A percentile compares a stretch with the other conserved stretches of the same genome.
Evolutionary conservation across 2,113 vertebrate species (phyloP).

Genomic region (Nerophis lumbriciformis): DNA sequence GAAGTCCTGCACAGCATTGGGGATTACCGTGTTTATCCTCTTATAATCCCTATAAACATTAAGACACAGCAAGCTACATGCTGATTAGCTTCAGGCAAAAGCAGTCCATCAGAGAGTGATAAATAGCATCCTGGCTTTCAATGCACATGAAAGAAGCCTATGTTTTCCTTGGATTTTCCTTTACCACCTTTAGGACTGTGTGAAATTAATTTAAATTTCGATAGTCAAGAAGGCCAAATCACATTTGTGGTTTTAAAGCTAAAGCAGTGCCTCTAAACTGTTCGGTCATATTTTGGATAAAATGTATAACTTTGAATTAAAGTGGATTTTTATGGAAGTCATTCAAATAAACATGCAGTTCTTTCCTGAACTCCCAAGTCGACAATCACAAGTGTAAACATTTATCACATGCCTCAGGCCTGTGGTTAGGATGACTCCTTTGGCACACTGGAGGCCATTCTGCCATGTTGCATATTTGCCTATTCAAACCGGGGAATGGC

Average conservation of each 20-base stretch:
- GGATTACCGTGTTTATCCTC: slow-evolving; percentile 72
- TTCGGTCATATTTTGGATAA: slow-evolving; percentile 27
- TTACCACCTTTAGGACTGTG: slow-evolving; percentile 13
- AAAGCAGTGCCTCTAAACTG: slow-evolving; percentile 17
- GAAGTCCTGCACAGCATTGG: slow-evolving; percentile 64
- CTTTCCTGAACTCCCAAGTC: slow-evolving; percentile 36
- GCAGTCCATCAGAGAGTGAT: slow-evolving; percentile 67
- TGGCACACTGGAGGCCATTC: slow-evolving; percentile 66
- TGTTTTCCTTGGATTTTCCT: slow-evolving; percentile 25
- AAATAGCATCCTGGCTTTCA: slow-evolving; percentile 51
- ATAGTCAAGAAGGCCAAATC: slow-evolving; percentile 25
- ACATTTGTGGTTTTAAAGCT: slow-evolving; percentile 28
- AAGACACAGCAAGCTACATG: slow-evolving; percentile 67
- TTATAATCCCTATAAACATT: slow-evolving; percentile 72
- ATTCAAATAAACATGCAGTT: slow-evolving; percentile 60
- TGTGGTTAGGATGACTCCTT: slow-evolving; percentile 59
- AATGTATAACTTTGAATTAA: slow-evolving; percentile 62
- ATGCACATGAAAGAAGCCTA: slow-evolving; percentile 47
- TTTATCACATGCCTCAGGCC: slow-evolving; percentile 72
- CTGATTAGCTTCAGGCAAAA: slow-evolving; percentile 66
- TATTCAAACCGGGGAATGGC: slow-evolving; percentile 67
- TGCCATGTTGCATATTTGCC: slow-evolving; percentile 71
- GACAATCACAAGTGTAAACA: slow-evolving; percentile 71
- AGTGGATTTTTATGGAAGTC: slow-evolving; percentile 44
- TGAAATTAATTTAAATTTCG: slow-evolving; percentile 33